Evolutionary conservation across 2,888 invertebrate species (phyloP).

Genomic region (Ligdia adustata): DNA sequence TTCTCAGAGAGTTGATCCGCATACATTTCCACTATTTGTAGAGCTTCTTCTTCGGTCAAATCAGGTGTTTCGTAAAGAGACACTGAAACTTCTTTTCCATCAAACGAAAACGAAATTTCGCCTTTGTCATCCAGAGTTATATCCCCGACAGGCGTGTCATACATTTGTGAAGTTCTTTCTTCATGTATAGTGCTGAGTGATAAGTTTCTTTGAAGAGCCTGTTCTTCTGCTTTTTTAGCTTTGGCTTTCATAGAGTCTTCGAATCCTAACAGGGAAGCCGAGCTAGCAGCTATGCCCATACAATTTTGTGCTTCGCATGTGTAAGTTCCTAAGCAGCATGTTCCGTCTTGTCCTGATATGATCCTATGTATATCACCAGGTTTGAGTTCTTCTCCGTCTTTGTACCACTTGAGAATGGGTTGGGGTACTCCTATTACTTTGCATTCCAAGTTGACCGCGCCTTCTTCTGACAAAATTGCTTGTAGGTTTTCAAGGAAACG

Average conservation of each 20-base stretch:
- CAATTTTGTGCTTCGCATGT: constrained; percentile 96
- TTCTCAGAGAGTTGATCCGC: constrained; percentile 96
- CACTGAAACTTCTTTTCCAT: constrained; percentile 95
- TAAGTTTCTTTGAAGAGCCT: constrained; percentile 87
- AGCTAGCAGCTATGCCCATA: constrained; percentile 95
- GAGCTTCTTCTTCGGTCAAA: constrained; percentile 95
- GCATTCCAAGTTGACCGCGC: constrained; percentile 95
- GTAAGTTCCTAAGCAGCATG: constrained; percentile 94
- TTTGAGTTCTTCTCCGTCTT: constrained; percentile 94
- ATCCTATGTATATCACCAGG: constrained; percentile 96
- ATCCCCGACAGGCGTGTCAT: constrained; percentile 91
- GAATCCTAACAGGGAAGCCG: constrained; percentile 93
- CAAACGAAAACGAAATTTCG: constrained; percentile 95
- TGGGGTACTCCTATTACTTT: constrained; percentile 97
- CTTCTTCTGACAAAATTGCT: constrained; percentile 93
- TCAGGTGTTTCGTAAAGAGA: constrained; percentile 96
- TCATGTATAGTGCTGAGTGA: constrained; percentile 96
- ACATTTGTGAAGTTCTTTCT: constrained; percentile 94
- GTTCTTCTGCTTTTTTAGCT: constrained; percentile 78
- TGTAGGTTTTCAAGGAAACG: constrained; percentile 93
- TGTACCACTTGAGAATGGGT: constrained; percentile 95
- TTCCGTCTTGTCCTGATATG: constrained; percentile 95
- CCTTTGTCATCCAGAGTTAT: constrained; percentile 92
- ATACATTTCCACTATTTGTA: constrained; percentile 97
- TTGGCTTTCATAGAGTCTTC: constrained; percentile 88